Percentiles rank a stretch among this genome's conserved stretches.
Conservation (phyloP, 2,113 vertebrate genomes). For the Chloroceryle aenea region DNA sequence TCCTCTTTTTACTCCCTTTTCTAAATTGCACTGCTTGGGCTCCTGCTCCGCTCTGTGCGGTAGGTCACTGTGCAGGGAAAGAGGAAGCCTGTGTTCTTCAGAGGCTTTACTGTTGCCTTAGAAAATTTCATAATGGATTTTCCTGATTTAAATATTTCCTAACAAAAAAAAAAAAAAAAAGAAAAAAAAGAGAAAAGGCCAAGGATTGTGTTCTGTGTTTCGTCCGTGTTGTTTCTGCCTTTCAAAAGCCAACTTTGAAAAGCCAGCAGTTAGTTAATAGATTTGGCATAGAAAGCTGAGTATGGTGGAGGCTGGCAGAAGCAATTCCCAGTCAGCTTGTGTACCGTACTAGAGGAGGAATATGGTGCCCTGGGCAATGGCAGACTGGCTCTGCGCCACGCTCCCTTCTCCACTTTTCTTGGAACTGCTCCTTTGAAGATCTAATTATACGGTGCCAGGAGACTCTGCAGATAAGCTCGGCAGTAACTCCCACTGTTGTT, state of each 20-base stretch:
- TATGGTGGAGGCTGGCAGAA: conserved; percentile 32
- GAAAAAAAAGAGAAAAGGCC: neutral
- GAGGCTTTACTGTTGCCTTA: neutral
- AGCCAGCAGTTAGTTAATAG: conserved; percentile 2
- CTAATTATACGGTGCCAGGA: conserved; percentile 35
- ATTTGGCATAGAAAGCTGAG: neutral
- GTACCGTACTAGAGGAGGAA: neutral
- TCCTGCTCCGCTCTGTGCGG: neutral
- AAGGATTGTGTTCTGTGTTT: neutral
- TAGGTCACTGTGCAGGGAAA: neutral
- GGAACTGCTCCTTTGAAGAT: conserved; percentile 46
- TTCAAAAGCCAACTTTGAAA: neutral
- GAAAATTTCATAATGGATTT: neutral
- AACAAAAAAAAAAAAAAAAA: neutral
- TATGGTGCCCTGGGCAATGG: conserved; percentile 38
- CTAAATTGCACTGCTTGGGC: neutral
- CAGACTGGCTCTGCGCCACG: neutral
- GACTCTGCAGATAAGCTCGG: conserved; percentile 18
- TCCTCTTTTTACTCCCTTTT: neutral
- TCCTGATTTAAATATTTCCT: neutral
- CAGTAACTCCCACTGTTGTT: neutral
- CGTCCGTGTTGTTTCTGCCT: neutral
- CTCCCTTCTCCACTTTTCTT: conserved; percentile 25
- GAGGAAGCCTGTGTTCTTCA: neutral
- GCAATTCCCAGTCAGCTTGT: neutral